Percentiles rank a stretch among this genome's conserved stretches.
Conservation (phyloP, 2,888 invertebrate genomes). For the Heteropelma amictum region DNA sequence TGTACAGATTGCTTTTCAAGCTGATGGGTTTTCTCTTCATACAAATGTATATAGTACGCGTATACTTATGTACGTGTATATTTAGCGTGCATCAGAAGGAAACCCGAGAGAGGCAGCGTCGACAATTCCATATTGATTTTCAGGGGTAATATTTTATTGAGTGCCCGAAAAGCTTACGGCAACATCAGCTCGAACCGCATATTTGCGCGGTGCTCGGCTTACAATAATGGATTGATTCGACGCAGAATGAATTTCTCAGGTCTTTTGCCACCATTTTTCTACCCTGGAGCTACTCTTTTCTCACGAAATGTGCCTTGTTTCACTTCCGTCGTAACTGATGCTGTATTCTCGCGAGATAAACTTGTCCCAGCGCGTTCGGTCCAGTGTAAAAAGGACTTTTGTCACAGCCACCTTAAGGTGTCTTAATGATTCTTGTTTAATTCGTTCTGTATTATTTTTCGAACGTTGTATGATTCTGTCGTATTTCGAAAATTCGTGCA, state of each 20-base stretch:
- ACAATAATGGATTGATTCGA: slow-evolving; percentile 47
- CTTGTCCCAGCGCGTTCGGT: background rate
- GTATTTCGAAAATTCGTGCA: too few species aligned
- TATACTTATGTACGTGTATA: background rate
- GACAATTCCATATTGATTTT: slow-evolving; percentile 53
- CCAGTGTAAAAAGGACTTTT: background rate
- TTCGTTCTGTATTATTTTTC: too few species aligned
- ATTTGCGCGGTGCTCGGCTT: slow-evolving; percentile 16
- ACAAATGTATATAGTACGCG: background rate
- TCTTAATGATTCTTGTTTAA: too few species aligned
- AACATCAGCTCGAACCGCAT: slow-evolving; percentile 28
- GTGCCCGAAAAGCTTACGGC: slow-evolving; percentile 35
- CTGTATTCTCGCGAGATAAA: background rate
- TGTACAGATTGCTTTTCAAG: slow-evolving; percentile 46
- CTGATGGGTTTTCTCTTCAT: slow-evolving; percentile 37
- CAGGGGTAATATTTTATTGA: slow-evolving; percentile 52
- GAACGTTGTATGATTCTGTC: too few species aligned
- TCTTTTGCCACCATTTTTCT: background rate
- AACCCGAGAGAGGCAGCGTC: slow-evolving; percentile 25
- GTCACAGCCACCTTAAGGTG: too few species aligned
- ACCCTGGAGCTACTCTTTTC: background rate
- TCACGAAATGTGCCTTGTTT: background rate
- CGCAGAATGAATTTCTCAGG: slow-evolving; percentile 32
- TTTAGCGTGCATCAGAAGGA: slow-evolving; percentile 4
- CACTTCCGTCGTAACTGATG: background rate